Conservation (phyloP, 2,888 invertebrate species). For the Ethmia dodecea region DNA sequence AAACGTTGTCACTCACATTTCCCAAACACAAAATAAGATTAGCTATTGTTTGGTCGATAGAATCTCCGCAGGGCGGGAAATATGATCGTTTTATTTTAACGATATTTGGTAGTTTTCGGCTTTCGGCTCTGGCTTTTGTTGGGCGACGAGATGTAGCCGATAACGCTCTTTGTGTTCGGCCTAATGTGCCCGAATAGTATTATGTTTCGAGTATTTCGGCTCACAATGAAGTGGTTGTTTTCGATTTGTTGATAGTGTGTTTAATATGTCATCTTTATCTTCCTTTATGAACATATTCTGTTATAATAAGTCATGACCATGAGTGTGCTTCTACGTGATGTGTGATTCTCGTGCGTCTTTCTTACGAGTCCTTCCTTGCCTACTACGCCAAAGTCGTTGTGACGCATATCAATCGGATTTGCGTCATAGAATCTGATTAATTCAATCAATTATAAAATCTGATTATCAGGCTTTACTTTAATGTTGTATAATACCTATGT, state of each 20-base stretch:
- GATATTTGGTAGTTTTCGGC: slow-evolving; percentile 63
- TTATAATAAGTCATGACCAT: too few species aligned
- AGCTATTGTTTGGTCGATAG: slow-evolving; percentile 62
- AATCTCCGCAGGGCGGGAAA: slow-evolving; percentile 50
- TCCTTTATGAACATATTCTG: too few species aligned
- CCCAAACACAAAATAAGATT: slow-evolving; percentile 51
- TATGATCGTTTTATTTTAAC: slow-evolving; percentile 70
- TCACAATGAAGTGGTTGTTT: slow-evolving; percentile 40
- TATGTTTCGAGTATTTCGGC: slow-evolving; percentile 46
- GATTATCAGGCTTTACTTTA: too few species aligned
- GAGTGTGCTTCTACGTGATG: too few species aligned
- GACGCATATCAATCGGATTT: too few species aligned
- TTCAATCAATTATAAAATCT: too few species aligned
- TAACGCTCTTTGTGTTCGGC: slow-evolving; percentile 29
- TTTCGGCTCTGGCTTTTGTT: slow-evolving; percentile 38
- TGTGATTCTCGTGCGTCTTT: too few species aligned
- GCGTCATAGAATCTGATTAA: too few species aligned
- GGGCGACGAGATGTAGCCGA: slow-evolving; percentile 31
- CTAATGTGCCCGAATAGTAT: slow-evolving; percentile 34
- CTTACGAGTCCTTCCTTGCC: too few species aligned
- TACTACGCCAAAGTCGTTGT: too few species aligned
- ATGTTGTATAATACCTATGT: too few species aligned
- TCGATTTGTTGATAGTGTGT: slow-evolving; percentile 35
- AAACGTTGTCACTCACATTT: slow-evolving; percentile 33
- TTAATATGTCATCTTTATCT: slow-evolving; percentile 36